A percentile compares a stretch with the other conserved stretches of the same genome.
Conservation (phyloP, 2,888 invertebrate genomes). For the Epinotia bilunana region DNA sequence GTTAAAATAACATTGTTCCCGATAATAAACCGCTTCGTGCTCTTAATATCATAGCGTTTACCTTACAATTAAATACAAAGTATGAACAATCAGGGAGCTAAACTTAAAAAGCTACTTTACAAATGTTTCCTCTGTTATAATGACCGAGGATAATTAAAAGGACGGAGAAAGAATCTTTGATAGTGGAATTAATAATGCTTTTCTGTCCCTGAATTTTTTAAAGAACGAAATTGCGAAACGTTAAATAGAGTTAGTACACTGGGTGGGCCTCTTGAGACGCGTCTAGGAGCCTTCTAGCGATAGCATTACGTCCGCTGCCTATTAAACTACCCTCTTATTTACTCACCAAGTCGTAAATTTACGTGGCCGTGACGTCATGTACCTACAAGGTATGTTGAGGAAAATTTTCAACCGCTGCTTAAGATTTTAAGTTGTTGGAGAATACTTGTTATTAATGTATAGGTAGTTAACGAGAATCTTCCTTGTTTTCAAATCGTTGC, state of each 20-base stretch:
- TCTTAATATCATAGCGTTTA: neutral
- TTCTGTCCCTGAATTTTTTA: neutral
- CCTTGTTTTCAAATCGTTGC: neutral
- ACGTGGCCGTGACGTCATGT: neutral
- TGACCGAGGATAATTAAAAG: constrained; percentile 1
- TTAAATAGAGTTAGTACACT: neutral
- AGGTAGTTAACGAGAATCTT: neutral
- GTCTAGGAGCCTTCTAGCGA: constrained; percentile 20
- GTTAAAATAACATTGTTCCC: neutral
- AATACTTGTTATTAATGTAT: neutral
- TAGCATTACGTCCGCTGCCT: neutral
- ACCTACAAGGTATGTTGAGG: neutral
- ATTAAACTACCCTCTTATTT: constrained; percentile 29
- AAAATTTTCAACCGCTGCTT: neutral
- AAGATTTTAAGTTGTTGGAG: neutral
- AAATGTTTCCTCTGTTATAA: neutral
- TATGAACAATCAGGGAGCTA: neutral
- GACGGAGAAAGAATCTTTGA: neutral
- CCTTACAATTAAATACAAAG: neutral
- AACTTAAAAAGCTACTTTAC: neutral
- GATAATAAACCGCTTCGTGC: neutral
- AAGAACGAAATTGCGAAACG: neutral
- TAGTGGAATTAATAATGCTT: neutral
- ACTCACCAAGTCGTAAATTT: neutral
- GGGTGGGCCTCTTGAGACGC: constrained; percentile 30